Evolutionary conservation across 2,113 vertebrate species (phyloP).

Genomic region (Syrrhaptes paradoxus): DNA sequence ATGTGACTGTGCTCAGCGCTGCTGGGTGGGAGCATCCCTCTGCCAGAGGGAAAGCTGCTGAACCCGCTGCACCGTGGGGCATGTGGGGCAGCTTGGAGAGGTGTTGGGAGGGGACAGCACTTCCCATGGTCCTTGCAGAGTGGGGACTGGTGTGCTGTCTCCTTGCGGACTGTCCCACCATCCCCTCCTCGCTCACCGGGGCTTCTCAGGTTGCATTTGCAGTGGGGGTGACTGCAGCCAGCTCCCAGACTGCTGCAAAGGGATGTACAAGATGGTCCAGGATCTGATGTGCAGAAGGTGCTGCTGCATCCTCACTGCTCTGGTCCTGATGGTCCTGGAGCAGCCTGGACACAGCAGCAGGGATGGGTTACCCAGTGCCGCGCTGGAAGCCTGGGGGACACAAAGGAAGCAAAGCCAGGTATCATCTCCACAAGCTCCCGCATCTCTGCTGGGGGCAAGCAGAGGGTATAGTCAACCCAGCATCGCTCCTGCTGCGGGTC

Average conservation of each 20-base stretch:
- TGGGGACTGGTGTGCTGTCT: fast-evolving
- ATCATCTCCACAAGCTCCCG: neutral
- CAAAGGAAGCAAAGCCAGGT: neutral
- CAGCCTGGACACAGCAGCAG: neutral
- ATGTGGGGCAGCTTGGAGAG: neutral
- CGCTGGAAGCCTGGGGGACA: neutral
- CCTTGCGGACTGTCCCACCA: neutral
- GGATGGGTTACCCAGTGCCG: neutral
- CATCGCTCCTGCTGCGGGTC: neutral
- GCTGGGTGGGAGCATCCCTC: neutral
- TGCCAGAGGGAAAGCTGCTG: neutral
- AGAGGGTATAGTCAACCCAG: fast-evolving
- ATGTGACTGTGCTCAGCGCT: neutral
- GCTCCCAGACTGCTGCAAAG: neutral
- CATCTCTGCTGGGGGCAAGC: neutral
- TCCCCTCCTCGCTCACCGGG: neutral
- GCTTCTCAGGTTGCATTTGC: neutral
- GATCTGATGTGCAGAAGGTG: neutral
- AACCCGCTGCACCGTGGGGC: fast-evolving
- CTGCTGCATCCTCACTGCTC: neutral
- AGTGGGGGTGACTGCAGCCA: neutral
- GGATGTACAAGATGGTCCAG: too few relatives aligned
- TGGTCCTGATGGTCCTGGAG: neutral
- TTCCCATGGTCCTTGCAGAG: neutral
- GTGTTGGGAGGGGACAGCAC: neutral